phyloP scores from a whole-genome alignment of 2,888 invertebrate species.

The Dione vanillae region DNA sequence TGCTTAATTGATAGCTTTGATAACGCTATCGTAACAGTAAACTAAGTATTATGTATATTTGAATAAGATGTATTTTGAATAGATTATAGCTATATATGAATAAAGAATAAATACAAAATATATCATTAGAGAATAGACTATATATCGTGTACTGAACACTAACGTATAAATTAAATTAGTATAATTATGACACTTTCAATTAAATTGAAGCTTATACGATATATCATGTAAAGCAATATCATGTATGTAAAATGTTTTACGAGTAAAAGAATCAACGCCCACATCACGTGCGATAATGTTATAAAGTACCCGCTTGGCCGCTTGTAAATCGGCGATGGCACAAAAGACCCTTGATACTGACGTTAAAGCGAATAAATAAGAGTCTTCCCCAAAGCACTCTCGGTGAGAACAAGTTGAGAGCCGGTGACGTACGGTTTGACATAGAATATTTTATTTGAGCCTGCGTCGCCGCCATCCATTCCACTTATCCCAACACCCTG shows the following conservation, averaged over 20 bases:
- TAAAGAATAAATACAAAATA: too few species aligned
- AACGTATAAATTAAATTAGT: too few species aligned
- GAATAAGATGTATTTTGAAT: too few species aligned
- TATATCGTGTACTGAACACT: too few species aligned
- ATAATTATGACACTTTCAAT: neutral
- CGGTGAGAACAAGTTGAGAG: conserved; percentile 76
- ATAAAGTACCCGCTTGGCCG: conserved; percentile 43
- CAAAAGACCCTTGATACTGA: conserved; percentile 73
- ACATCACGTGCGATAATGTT: conserved; percentile 44
- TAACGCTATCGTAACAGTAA: conserved; percentile 70
- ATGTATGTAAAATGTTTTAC: conserved; percentile 24
- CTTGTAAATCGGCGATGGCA: conserved; percentile 62
- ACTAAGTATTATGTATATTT: conserved; percentile 55
- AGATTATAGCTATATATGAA: too few species aligned
- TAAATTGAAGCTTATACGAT: neutral
- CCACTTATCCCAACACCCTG: conserved; percentile 81
- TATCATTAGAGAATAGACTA: too few species aligned
- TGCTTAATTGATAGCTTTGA: conserved; percentile 77
- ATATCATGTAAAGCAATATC: neutral
- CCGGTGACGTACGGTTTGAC: conserved; percentile 83
- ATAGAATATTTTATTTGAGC: conserved; percentile 81
- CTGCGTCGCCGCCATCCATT: conserved; percentile 77
- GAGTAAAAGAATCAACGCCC: conserved; percentile 39
- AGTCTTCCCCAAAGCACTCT: conserved; percentile 79
- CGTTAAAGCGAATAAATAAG: conserved; percentile 81